Percentiles rank a stretch among this genome's conserved stretches.
phyloP scores from a whole-genome alignment of 2,797 vertebrate genomes.

The Hypotaenidia okinawae region DNA sequence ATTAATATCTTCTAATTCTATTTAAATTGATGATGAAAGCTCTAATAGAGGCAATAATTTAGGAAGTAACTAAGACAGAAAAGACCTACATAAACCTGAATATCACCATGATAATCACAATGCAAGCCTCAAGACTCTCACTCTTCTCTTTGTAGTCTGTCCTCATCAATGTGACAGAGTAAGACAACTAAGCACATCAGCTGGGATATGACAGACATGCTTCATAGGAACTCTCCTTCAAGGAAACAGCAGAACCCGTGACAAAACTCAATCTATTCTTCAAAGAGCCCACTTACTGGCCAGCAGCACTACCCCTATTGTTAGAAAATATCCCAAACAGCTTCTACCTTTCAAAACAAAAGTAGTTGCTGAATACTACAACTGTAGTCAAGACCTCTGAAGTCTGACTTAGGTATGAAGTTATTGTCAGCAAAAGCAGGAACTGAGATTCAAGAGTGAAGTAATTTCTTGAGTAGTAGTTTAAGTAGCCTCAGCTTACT shows the following conservation, averaged over 20 bases:
- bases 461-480: background rate
- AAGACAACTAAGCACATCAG: background rate
- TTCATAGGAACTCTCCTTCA: background rate
- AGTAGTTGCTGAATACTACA: background rate
- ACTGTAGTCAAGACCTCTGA: background rate
- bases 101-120: background rate
- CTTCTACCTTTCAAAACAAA: background rate
- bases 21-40: background rate
- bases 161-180: background rate
- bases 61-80: background rate
- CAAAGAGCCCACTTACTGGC: background rate
- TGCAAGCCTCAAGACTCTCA: background rate
- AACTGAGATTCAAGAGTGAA: background rate
- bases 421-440: background rate
- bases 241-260: background rate
- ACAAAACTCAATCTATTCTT: background rate
- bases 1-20: background rate
- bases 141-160: background rate
- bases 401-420: background rate
- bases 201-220: background rate
- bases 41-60: background rate
- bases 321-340: background rate
- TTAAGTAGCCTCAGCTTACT: background rate
- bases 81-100: background rate
- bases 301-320: background rate